Conservation (phyloP, 2,113 vertebrate genomes). For the Colistium nudipinnis region DNA sequence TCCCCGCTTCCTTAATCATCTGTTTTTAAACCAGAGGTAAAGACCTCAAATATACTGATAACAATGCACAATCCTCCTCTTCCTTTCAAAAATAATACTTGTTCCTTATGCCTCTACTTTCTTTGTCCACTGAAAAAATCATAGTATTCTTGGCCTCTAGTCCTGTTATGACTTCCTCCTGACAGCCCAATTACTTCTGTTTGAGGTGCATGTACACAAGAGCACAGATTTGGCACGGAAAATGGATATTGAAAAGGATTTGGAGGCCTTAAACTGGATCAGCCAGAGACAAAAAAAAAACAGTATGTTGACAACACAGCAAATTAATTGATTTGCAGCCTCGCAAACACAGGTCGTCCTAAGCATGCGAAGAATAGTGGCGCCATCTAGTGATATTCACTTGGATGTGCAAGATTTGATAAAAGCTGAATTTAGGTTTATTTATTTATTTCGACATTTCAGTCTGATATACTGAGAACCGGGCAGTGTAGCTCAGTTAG, state of each 20-base stretch:
- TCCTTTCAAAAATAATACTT: slow-evolving; percentile 11
- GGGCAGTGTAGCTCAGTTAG: too few species aligned
- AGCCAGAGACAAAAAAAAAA: neutral
- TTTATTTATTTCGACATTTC: neutral
- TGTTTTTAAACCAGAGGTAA: neutral
- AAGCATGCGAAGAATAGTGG: slow-evolving; percentile 9
- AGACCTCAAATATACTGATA: neutral
- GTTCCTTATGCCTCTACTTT: slow-evolving; percentile 2
- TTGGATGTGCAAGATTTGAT: slow-evolving; percentile 8
- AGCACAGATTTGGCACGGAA: slow-evolving; percentile 2
- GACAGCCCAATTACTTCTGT: slow-evolving; percentile 46
- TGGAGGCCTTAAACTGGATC: too few species aligned
- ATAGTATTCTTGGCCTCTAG: slow-evolving; percentile 33
- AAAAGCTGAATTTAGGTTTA: neutral
- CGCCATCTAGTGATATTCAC: slow-evolving; percentile 35
- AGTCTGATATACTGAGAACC: too few species aligned
- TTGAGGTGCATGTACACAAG: neutral
- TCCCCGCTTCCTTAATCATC: slow-evolving; percentile 59
- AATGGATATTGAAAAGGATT: too few species aligned
- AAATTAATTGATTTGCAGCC: neutral
- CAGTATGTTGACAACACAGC: neutral
- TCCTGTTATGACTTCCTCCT: slow-evolving; percentile 59
- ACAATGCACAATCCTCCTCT: neutral
- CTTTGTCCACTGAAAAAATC: slow-evolving; percentile 12
- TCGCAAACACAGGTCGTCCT: neutral